Evolutionary conservation across 2,888 invertebrate species (phyloP).

Genomic region (Anoncus sp.): DNA sequence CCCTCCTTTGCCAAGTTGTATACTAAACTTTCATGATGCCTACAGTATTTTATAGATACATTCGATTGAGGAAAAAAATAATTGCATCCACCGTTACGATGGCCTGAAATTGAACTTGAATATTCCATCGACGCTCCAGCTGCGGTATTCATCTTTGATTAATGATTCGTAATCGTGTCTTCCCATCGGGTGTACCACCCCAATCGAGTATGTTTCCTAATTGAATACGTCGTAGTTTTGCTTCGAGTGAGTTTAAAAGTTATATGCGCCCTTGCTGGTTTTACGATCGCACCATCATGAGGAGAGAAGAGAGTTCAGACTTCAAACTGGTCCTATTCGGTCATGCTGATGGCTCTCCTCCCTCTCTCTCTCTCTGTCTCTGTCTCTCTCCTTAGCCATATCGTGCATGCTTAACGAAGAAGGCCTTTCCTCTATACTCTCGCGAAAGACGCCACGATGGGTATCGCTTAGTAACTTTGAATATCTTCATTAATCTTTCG

Average conservation of each 20-base stretch:
- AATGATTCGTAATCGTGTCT: slow-evolving; percentile 25
- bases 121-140: slow-evolving; percentile 21
- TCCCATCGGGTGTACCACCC: neutral
- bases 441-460: slow-evolving; percentile 49
- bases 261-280: slow-evolving; percentile 15
- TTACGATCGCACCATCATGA: slow-evolving; percentile 34
- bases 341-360: slow-evolving; percentile 19
- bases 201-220: slow-evolving; percentile 32
- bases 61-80: neutral
- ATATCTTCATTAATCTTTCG: slow-evolving; percentile 67
- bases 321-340: slow-evolving; percentile 46
- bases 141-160: slow-evolving; percentile 39
- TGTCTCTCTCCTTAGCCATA: neutral
- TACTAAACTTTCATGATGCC: neutral
- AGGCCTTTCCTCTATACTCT: slow-evolving; percentile 9
- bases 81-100: neutral
- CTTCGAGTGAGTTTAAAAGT: slow-evolving; percentile 34
- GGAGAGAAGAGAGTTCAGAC: slow-evolving; percentile 20
- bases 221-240: slow-evolving; percentile 38
- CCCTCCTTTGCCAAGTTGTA: neutral
- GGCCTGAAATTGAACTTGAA: slow-evolving; percentile 16
- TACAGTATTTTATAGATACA: neutral
- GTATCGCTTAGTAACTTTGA: slow-evolving; percentile 65
- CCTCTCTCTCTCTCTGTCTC: neutral
- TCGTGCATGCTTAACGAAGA: slow-evolving; percentile 48